Conservation (phyloP, 2,797 vertebrate species). For the Cyclopterus lumpus region DNA sequence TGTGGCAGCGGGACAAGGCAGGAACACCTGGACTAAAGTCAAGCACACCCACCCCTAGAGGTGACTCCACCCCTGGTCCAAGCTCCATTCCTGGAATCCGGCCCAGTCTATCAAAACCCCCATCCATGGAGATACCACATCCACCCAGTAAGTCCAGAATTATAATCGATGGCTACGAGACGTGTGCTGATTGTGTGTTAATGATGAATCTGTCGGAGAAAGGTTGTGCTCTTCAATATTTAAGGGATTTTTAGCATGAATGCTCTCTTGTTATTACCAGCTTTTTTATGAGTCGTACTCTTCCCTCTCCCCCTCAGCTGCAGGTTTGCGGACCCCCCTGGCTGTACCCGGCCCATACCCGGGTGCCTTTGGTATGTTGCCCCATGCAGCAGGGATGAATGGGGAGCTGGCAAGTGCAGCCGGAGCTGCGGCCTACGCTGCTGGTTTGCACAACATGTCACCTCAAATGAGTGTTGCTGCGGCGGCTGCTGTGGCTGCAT, state of each 20-base stretch:
- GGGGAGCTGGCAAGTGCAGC: slow-evolving; percentile 91
- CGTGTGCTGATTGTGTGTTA: background rate
- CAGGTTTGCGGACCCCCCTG: slow-evolving; percentile 91
- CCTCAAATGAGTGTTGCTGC: slow-evolving; percentile 96
- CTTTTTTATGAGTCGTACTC: background rate
- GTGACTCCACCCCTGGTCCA: slow-evolving; percentile 92
- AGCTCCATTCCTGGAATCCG: slow-evolving; percentile 92
- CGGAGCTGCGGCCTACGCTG: slow-evolving; percentile 88
- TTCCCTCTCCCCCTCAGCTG: slow-evolving; percentile 76
- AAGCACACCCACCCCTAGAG: slow-evolving; percentile 94
- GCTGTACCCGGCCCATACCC: slow-evolving; percentile 93
- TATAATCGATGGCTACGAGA: background rate
- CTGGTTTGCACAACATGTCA: slow-evolving; percentile 95
- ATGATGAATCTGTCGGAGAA: background rate
- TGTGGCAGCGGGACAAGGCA: slow-evolving; percentile 92
- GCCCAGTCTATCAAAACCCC: slow-evolving; percentile 90
- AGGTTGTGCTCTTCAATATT: background rate
- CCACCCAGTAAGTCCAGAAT: slow-evolving; percentile 86
- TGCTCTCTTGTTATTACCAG: background rate
- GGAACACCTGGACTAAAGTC: slow-evolving; percentile 94
- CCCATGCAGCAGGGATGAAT: slow-evolving; percentile 92
- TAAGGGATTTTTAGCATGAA: background rate
- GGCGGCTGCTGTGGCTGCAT: slow-evolving; percentile 92
- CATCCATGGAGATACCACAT: slow-evolving; percentile 93
- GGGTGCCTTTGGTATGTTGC: slow-evolving; percentile 93